Percentiles rank a stretch among this genome's conserved stretches.
Conservation (phyloP, 2,797 vertebrate genomes). For the Threskiornis aethiopicus region DNA sequence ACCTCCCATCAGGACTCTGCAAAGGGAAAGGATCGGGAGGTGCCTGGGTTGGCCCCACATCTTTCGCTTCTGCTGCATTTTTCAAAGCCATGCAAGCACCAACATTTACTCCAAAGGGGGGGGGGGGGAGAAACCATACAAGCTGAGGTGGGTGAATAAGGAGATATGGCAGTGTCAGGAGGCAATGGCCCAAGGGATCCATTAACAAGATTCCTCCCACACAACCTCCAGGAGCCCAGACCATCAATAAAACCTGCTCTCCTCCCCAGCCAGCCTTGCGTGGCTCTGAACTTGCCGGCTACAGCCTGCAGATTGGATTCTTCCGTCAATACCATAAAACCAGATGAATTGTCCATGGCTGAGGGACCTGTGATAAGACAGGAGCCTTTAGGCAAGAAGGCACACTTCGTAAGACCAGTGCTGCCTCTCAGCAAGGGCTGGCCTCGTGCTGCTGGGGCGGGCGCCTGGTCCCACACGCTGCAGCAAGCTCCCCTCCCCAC, state of each 20-base stretch:
- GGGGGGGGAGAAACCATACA: fast-evolving
- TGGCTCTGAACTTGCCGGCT: slow-evolving; percentile 18
- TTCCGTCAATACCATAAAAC: slow-evolving; percentile 45
- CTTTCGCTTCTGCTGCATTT: not conserved
- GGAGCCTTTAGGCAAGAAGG: not conserved
- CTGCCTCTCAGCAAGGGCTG: not conserved
- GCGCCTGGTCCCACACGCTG: fast-evolving
- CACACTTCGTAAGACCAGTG: not conserved
- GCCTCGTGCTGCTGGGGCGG: not conserved
- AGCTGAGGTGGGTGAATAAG: not conserved
- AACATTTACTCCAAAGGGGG: not conserved
- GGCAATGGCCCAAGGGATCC: slow-evolving; percentile 14
- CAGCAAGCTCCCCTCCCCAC: not conserved
- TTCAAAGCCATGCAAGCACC: not conserved
- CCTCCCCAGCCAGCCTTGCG: not conserved
- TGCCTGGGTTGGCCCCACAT: not conserved
- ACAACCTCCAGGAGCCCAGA: not conserved
- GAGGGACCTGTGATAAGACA: slow-evolving; percentile 30
- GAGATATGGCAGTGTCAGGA: slow-evolving; percentile 8
- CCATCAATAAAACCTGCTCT: slow-evolving; percentile 32
- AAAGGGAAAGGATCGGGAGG: not conserved
- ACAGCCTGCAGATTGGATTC: slow-evolving; percentile 26
- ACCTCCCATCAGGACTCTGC: not conserved
- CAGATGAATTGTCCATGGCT: slow-evolving; percentile 1
- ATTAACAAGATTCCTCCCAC: slow-evolving; percentile 49